A percentile compares a stretch with the other conserved stretches of the same genome.
phyloP scores from a whole-genome alignment of 2,797 vertebrate genomes.

The Trachurus trachurus region DNA sequence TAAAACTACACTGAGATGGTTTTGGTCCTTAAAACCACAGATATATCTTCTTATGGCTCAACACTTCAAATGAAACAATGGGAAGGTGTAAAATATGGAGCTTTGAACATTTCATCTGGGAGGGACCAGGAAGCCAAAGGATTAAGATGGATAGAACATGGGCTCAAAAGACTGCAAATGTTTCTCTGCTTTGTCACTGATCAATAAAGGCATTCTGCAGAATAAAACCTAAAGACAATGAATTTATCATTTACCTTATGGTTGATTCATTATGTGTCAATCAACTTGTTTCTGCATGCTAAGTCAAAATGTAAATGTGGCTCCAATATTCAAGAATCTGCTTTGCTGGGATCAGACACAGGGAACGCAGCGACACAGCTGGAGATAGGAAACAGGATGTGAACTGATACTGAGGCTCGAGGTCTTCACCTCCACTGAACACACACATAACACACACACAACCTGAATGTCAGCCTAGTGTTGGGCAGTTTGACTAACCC shows the following conservation, averaged over 20 bases:
- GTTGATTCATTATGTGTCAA: background rate
- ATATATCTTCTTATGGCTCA: too few species aligned
- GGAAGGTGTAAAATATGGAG: too few species aligned
- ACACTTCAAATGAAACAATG: too few species aligned
- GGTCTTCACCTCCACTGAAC: background rate
- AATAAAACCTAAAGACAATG: background rate
- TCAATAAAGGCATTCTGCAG: too few species aligned
- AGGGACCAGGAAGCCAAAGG: too few species aligned
- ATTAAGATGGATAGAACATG: too few species aligned
- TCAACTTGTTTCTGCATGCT: background rate
- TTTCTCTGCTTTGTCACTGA: too few species aligned
- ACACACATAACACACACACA: slow-evolving; percentile 15
- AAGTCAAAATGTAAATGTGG: background rate
- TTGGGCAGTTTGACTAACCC: background rate
- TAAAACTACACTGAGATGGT: too few species aligned
- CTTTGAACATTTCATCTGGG: too few species aligned
- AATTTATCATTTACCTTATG: background rate
- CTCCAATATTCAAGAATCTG: background rate
- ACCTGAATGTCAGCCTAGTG: slow-evolving; percentile 14
- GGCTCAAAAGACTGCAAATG: too few species aligned
- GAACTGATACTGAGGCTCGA: background rate
- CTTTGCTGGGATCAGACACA: background rate
- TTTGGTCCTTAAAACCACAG: too few species aligned
- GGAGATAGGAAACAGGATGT: background rate
- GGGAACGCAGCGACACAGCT: too few species aligned